Evolutionary conservation across 2,888 invertebrate genomes (phyloP).

Genomic region (Trachelus tabidus): DNA sequence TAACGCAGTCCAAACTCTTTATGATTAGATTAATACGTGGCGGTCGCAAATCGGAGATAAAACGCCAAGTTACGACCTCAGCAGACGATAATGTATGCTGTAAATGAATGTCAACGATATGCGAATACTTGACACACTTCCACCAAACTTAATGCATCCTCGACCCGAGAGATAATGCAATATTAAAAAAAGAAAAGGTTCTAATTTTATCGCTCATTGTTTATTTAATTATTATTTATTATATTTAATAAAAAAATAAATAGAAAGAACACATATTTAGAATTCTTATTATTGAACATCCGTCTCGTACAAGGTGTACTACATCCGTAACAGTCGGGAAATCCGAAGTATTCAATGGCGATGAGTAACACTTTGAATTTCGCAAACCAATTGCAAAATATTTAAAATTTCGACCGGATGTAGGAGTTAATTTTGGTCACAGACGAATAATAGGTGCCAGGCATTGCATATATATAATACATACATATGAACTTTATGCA

Average conservation of each 20-base stretch:
- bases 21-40: neutral
- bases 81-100: neutral
- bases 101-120: neutral
- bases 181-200: neutral
- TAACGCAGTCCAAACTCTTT: neutral
- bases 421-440: neutral
- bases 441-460: neutral
- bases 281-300: neutral
- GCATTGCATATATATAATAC: neutral
- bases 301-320: neutral
- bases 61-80: neutral
- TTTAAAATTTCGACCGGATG: neutral
- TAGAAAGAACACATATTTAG: neutral
- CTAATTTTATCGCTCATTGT: neutral
- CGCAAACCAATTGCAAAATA: neutral
- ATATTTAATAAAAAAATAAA: neutral
- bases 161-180: neutral
- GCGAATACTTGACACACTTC: conserved; percentile 27
- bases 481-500: neutral
- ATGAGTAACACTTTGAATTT: neutral
- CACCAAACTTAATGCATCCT: conserved; percentile 19
- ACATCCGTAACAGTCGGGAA: neutral
- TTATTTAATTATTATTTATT: neutral
- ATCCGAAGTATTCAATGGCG: neutral
- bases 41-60: neutral